Conservation (phyloP, 2,888 invertebrate species). For the Drosophila paracracens region DNA sequence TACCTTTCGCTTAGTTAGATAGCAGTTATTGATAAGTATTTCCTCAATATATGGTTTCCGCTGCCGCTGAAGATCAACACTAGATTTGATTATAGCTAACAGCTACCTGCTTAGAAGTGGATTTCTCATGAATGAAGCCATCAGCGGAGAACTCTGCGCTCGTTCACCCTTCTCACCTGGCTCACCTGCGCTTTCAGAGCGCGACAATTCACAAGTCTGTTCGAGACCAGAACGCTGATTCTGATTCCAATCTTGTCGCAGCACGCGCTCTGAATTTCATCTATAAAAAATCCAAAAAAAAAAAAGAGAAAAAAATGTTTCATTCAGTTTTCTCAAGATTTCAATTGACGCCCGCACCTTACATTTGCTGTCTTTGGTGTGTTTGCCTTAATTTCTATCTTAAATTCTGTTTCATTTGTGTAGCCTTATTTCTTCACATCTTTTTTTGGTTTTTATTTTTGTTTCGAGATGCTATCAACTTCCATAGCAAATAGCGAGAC, state of each 20-base stretch:
- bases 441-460: not conserved
- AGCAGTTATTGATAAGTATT: constrained; percentile 27
- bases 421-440: constrained; percentile 17
- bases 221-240: constrained; percentile 4
- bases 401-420: constrained; percentile 70
- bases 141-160: constrained; percentile 19
- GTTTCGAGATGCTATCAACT: constrained; percentile 62
- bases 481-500: constrained; percentile 53
- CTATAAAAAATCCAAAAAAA: constrained; percentile 19
- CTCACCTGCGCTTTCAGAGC: constrained; percentile 17
- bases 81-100: constrained; percentile 2
- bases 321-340: constrained; percentile 61
- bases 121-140: constrained; percentile 69
- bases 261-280: constrained; percentile 68
- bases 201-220: constrained; percentile 57
- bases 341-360: constrained; percentile 62
- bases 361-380: constrained; percentile 16
- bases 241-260: constrained; percentile 47
- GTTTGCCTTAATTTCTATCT: constrained; percentile 63
- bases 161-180: not conserved
- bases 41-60: constrained; percentile 64
- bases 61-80: constrained; percentile 40
- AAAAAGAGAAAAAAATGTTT: constrained; percentile 46
- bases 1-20: constrained; percentile 1
- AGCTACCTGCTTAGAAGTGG: constrained; percentile 44